Base-by-base conservation (phyloP, 2,888 invertebrate species). In the Platerodrilus igneus region DNA sequence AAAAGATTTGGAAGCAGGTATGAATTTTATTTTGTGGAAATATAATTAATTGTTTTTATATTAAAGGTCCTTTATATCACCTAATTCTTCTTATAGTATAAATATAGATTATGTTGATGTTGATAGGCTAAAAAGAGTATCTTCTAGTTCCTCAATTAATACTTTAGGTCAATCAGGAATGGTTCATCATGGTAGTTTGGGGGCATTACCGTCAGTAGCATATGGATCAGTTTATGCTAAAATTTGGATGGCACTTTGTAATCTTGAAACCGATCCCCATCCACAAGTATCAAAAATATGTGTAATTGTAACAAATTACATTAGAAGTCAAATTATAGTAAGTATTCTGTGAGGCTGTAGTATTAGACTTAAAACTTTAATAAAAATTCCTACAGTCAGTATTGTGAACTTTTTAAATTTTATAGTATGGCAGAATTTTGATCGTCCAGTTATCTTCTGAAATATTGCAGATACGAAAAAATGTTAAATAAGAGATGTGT, bases 251-350 rank as follows among this genome's bases (percentile, higher is more conserved):
- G 82, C 86, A 11, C 73, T 97, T 51, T 73, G 79, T 45, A 73
- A 78, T 41, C 77, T 95, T 57, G 80, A 88, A 40, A 75, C 77
- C 44, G 97, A 99, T 75, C 95, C 97, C 2, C 83, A 86, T 66
- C 89, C 89, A 2, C 80, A 81, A 36, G 89, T 96, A 3, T 76
- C 86, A 1, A 68, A 75, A 39, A 81, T 91, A 75, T 87, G 92
- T 4, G 77, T 76, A 50, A 81, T 79, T 56, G 78, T 95, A 37
- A 84, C 90, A 19, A 79, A 78, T 48, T 77, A 87, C 59, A 82
- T 95, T 51, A 76, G 81, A 41, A 77, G 78, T 56, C 85, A 88
- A 72, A 53, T 62, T 11, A 63, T 63, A 51, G 86, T 83, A 58
- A 60, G 45, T 22, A n/a, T 27, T 32, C 17, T 25, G 23, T 1